Percentiles rank a stretch among this genome's conserved stretches.
Evolutionary conservation across 2,797 vertebrate genomes (phyloP).

Genomic region (Squalus acanthias): DNA sequence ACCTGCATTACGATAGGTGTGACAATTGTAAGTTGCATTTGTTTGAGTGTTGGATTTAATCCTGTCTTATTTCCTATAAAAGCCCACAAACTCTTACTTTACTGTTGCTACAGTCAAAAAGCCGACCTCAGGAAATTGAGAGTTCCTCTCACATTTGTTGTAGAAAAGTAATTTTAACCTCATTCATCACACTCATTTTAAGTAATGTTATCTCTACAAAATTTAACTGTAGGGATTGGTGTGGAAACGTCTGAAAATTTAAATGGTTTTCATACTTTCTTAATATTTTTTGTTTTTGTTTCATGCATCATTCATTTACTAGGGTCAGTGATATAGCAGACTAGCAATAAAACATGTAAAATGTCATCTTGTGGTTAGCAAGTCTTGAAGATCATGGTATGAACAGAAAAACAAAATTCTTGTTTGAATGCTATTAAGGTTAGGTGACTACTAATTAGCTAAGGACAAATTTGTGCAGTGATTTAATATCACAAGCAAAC

Average conservation of each 20-base stretch:
- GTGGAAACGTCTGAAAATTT: not conserved
- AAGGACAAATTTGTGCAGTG: not conserved
- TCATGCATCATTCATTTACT: not conserved
- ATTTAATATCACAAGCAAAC: slow-evolving; percentile 16
- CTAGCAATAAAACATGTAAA: not conserved
- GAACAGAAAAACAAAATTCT: not conserved
- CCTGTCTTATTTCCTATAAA: not conserved
- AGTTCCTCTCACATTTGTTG: not conserved
- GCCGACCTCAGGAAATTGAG: not conserved
- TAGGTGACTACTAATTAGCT: not conserved
- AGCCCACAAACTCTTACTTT: not conserved
- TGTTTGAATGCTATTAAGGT: slow-evolving; percentile 15
- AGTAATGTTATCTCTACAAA: not conserved
- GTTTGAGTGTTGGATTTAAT: not conserved
- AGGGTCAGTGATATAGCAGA: not conserved
- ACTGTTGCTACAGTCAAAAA: not conserved
- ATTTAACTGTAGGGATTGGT: not conserved
- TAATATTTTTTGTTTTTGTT: not conserved
- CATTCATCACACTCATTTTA: not conserved
- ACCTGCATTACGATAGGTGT: not conserved
- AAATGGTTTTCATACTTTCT: not conserved
- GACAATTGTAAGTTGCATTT: not conserved
- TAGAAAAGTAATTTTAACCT: not conserved
- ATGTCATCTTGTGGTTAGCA: not conserved
- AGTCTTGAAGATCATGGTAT: too few species aligned